phyloP scores from a whole-genome alignment of 2,797 vertebrate genomes.

The Xenentodon cancila region DNA sequence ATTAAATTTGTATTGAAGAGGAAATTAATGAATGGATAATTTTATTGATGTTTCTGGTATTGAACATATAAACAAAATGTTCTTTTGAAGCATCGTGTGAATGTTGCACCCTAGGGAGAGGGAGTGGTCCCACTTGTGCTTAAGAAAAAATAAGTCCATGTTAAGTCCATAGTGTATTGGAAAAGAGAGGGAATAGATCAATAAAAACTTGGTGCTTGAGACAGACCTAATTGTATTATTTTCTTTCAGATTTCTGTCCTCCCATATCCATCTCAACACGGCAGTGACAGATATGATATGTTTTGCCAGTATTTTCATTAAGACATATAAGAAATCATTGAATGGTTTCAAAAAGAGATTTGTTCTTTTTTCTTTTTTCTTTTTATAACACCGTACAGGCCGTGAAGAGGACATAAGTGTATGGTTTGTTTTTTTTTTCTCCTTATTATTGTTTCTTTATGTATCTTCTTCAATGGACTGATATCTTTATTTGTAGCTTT shows the following conservation, averaged over 20 bases:
- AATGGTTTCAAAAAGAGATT: conserved; percentile 67
- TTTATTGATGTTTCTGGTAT: conserved; percentile 75
- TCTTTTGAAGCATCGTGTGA: conserved; percentile 78
- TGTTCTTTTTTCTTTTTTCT: conserved; percentile 56
- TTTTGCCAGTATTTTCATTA: conserved; percentile 70
- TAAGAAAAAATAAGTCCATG: conserved; percentile 81
- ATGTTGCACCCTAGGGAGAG: conserved; percentile 51
- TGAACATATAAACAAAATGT: conserved; percentile 81
- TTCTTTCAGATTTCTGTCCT: conserved; percentile 70
- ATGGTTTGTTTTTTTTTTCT: conserved; percentile 17
- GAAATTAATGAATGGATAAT: conserved; percentile 81
- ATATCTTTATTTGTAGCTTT: conserved; percentile 41
- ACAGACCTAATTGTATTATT: conserved; percentile 75
- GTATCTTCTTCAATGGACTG: conserved; percentile 20
- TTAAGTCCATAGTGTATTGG: conserved; percentile 75
- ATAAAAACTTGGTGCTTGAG: conserved; percentile 66
- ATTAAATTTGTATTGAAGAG: conserved; percentile 76
- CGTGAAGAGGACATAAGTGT: conserved; percentile 26
- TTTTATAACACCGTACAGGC: conserved; percentile 37
- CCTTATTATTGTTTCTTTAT: conserved; percentile 9
- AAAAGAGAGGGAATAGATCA: conserved; percentile 67
- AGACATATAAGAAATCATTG: conserved; percentile 73
- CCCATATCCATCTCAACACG: conserved; percentile 61
- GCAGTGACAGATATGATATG: conserved; percentile 73
- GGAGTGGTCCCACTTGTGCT: conserved; percentile 67